phyloP scores from a whole-genome alignment of 2,888 invertebrate genomes.

The Mesorhabditis spiculigera region DNA sequence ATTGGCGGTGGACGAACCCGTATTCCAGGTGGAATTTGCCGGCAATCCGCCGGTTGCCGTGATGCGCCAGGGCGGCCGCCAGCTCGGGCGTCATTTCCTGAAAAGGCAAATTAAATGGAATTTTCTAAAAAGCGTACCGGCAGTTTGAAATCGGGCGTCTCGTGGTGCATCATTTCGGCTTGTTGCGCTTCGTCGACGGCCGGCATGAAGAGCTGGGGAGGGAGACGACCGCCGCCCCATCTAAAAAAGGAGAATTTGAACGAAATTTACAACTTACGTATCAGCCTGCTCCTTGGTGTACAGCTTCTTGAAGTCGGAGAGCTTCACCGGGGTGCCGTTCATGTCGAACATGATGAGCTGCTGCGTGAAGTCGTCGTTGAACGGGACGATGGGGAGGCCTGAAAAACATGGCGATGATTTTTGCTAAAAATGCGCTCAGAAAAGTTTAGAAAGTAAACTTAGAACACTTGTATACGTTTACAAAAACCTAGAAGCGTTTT shows the following conservation, averaged over 20 bases:
- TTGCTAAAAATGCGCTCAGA: too few species aligned
- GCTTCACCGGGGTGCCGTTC: not conserved
- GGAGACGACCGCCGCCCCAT: not conserved
- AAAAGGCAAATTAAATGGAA: not conserved
- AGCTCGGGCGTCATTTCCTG: not conserved
- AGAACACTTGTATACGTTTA: too few species aligned
- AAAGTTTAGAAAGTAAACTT: too few species aligned
- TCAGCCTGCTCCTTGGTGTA: not conserved
- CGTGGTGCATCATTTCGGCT: not conserved
- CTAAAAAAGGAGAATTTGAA: not conserved
- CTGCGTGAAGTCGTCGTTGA: not conserved
- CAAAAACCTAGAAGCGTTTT: too few species aligned
- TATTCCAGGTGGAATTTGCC: not conserved
- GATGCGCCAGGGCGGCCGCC: not conserved
- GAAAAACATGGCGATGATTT: not conserved
- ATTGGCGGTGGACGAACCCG: not conserved
- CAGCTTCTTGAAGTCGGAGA: not conserved
- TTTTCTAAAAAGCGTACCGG: not conserved
- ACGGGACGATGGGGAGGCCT: not conserved
- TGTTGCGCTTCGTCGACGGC: not conserved
- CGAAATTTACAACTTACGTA: not conserved
- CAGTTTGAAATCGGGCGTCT: not conserved
- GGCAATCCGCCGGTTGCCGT: not conserved
- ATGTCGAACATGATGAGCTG: not conserved
- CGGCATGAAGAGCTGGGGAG: not conserved